phyloP scores from a whole-genome alignment of 2,113 vertebrate genomes.

The Barnardius zonarius region DNA sequence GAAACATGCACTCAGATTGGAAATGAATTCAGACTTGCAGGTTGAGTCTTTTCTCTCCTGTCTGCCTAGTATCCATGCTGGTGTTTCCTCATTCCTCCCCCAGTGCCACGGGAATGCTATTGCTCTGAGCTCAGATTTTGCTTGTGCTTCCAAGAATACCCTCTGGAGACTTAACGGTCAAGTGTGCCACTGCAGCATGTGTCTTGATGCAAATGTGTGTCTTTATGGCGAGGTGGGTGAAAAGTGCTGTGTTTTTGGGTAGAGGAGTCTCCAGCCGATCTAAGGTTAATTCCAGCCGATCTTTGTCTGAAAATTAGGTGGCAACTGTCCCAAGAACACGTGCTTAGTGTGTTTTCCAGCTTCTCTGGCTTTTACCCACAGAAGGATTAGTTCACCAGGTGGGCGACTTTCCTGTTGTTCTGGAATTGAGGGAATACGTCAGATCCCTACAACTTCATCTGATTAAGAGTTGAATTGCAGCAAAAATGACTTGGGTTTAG shows the following conservation, averaged over 20 bases:
- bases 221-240: not conserved
- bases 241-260: not conserved
- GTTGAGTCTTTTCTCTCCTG: not conserved
- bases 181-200: not conserved
- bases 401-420: constrained; percentile 33
- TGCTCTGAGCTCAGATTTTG: not conserved
- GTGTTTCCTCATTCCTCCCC: constrained; percentile 47
- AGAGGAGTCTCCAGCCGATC: not conserved
- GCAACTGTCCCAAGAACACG: constrained; percentile 26
- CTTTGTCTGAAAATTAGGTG: constrained; percentile 41
- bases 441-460: constrained; percentile 15
- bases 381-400: constrained; percentile 57
- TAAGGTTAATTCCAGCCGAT: constrained; percentile 19
- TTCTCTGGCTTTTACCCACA: constrained; percentile 4
- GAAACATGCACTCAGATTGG: not conserved
- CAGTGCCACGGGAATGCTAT: constrained; percentile 7
- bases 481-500: not conserved
- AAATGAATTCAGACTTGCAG: constrained; percentile 9
- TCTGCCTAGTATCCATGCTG: not conserved
- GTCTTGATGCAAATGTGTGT: not conserved
- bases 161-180: not conserved
- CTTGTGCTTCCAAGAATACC: not conserved
- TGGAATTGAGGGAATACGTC: constrained; percentile 38
- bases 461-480: constrained; percentile 19
- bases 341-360: constrained; percentile 41